Base-by-base conservation (phyloP, 2,888 invertebrate genomes). In the Cheiracanthium punctorium region DNA sequence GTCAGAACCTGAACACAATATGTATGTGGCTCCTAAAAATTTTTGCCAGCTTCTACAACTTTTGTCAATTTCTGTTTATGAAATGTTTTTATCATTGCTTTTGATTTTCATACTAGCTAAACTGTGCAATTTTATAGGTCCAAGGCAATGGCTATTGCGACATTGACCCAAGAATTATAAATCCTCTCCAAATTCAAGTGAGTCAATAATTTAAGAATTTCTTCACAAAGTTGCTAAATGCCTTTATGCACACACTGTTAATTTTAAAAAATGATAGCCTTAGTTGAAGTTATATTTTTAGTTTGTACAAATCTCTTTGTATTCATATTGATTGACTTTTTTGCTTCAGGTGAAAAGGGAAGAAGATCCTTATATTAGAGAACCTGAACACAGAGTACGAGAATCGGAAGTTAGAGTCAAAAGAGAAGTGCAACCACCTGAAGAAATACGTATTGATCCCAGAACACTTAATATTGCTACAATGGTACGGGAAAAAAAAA, bases 381-480 rank as follows among this genome's bases (percentile, higher is more conserved):
- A 84, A 52, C 48, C 29, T 14, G 79, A 84, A 52, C 48, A 32
- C 32, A 69, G 37, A 58, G 8, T 29, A 5, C 94, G 94, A 89
- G 70, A 69, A 74, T 28, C 77, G 29, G 72, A 70, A 64, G 30
- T 37, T 28, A 65, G 81, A 72, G 67, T 80, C 24, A 41, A 30
- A 10, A 30, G 74, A 41, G 48, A 75, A 33, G 28, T 28, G 17
- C 84, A 79, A 69, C 80, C 79, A 5, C 82, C 87, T 14, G 82
- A 88, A 85, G 87, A 89, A 85, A 85, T 89, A 28, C 52, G 84
- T n/a, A 93, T 93, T 88, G 95, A 95, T 90, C 95, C 95, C 8
- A 94, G 94, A 89, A 94, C 94, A 88, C 94, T 94, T 90, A 94
- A 95, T 91, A 94, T 95, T 77, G 95, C 96, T 0, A 94, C 94